A percentile compares a stretch with the other conserved stretches of the same genome.
Conservation (phyloP, 2,888 invertebrate genomes). For the Argynnis bischoffii region DNA sequence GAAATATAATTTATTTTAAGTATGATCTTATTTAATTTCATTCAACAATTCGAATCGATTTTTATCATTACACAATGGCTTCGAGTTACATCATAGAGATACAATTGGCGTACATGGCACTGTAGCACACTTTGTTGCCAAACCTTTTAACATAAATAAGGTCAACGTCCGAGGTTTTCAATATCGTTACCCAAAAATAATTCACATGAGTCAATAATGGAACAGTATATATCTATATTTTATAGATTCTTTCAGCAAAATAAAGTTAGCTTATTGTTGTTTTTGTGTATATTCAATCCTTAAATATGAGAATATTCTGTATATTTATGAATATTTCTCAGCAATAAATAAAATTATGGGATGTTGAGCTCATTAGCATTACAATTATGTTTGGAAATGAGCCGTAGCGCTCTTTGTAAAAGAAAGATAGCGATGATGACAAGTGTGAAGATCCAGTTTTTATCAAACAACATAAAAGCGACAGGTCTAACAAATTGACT, state of each 20-base stretch:
- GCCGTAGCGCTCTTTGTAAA: conserved; percentile 19
- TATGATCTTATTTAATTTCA: not conserved
- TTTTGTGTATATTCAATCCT: too few relatives aligned
- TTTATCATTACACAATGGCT: not conserved
- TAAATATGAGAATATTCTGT: too few relatives aligned
- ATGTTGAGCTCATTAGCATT: conserved; percentile 22
- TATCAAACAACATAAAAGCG: conserved; percentile 29
- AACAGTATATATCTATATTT: not conserved
- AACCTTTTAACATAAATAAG: conserved; percentile 23
- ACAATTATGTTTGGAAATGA: conserved; percentile 20
- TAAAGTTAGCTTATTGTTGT: too few relatives aligned
- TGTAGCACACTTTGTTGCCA: conserved; percentile 20
- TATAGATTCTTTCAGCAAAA: not conserved
- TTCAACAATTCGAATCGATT: not conserved
- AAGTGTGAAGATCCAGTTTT: conserved; percentile 32
- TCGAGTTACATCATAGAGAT: conserved; percentile 10
- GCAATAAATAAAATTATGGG: not conserved
- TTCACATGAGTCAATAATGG: conserved; percentile 4
- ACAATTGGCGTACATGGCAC: conserved; percentile 17
- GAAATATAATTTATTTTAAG: too few relatives aligned
- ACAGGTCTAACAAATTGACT: conserved; percentile 40
- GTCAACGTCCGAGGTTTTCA: conserved; percentile 19
- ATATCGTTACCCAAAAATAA: conserved; percentile 7
- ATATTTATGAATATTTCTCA: not conserved
- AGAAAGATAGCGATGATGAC: conserved; percentile 25